Conservation (phyloP, 2,888 invertebrate genomes). For the Timema podura region DNA sequence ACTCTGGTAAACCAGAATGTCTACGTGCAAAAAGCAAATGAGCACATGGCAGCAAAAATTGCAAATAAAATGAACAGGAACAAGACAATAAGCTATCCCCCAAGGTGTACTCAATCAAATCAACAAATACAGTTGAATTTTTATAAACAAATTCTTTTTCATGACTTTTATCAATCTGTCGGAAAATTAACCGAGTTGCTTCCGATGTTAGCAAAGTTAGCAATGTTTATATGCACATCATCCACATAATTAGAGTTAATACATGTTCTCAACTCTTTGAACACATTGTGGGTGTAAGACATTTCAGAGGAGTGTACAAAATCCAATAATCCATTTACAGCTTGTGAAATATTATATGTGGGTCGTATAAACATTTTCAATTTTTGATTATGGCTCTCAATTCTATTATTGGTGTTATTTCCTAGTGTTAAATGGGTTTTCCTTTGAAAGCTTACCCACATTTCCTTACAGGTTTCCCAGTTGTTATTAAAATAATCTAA, state of each 20-base stretch:
- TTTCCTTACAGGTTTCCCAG: conserved; percentile 16
- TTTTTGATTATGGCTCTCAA: conserved; percentile 22
- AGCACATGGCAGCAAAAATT: conserved; percentile 18
- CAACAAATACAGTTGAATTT: neutral
- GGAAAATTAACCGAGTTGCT: conserved; percentile 2
- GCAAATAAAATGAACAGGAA: conserved; percentile 16
- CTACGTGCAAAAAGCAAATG: conserved; percentile 18
- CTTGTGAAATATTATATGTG: conserved; percentile 14
- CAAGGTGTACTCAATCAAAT: neutral
- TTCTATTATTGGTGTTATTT: conserved; percentile 22
- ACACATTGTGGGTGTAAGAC: neutral
- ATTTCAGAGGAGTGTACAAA: neutral
- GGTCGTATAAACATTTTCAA: conserved; percentile 9
- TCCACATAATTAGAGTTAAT: conserved; percentile 12
- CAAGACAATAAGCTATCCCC: neutral
- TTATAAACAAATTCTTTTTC: neutral
- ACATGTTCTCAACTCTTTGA: conserved; percentile 14
- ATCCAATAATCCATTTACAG: conserved; percentile 16
- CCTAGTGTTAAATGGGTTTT: conserved; percentile 14
- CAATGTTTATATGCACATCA: conserved; percentile 14
- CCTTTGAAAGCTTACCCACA: conserved; percentile 14
- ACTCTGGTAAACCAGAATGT: neutral
- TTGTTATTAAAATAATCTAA: conserved; percentile 13
- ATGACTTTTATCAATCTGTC: conserved; percentile 7
- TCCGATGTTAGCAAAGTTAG: conserved; percentile 6